These are phyloP conservation scores for Lucilia cuprina DNA, from an alignment of 1,140 invertebrate species.

Conservation along the genomic window DNA sequence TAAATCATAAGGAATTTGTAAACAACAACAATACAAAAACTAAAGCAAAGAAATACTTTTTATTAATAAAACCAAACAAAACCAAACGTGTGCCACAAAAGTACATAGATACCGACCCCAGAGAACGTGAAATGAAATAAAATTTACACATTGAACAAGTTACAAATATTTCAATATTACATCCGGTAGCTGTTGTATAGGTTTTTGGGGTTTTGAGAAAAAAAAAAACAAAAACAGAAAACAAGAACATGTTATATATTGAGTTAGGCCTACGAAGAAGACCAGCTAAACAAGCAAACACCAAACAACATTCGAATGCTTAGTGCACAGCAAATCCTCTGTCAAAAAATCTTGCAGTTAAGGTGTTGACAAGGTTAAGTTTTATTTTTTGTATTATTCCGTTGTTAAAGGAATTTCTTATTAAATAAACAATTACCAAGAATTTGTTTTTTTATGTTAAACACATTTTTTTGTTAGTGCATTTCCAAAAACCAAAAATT, in stretches of 20 bases:
- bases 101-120: not conserved
- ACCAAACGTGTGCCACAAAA: not conserved
- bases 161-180: not conserved
- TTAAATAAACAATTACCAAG: not conserved
- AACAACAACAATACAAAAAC: constrained; percentile 19
- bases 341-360: not conserved
- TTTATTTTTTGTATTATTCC: not conserved
- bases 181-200: not conserved
- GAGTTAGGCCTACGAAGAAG: not conserved
- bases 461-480: not conserved
- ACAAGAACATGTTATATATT: not conserved
- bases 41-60: not conserved
- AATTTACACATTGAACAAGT: not conserved
- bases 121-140: not conserved
- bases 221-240: no score
- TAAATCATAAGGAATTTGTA: constrained; percentile 12
- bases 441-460: not conserved
- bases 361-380: constrained; percentile 27
- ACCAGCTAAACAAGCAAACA: not conserved
- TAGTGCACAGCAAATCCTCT: not conserved
- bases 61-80: not conserved
- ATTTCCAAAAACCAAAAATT: not conserved
- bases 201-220: no score
- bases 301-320: not conserved
- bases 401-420: not conserved